Evolutionary conservation across 2,113 vertebrate genomes (phyloP), one percentile per base, ranked within the genome.

Genomic region (Dunckerocampus dactyliophorus): DNA sequence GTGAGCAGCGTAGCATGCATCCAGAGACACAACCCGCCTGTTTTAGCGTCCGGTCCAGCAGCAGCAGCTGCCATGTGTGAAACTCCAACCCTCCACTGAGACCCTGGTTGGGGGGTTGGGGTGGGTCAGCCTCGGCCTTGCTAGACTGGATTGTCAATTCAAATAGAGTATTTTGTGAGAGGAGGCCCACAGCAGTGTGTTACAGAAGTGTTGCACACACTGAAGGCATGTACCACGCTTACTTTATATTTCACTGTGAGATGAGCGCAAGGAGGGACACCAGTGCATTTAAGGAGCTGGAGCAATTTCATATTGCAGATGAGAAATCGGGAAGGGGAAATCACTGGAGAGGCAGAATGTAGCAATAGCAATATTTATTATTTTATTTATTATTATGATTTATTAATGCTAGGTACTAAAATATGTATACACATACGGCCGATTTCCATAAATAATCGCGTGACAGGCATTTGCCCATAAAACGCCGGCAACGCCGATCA

Each of bases 161-260:
- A 55, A 65, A 71, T 55, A 56, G 67, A 75, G 78, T 67, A 59
- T 76, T 56, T 81, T 69, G 79, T 71, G 73, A 81, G 67, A 79
- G 59, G 69, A 84, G 82, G 72, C 85, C 39, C 60, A 78, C 72
- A n/a, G 72, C 11, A 31, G 53, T 21, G 67, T 20, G n/a, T 64
- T 65, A 72, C 78, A 74, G 69, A 82, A 74, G 63, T 2, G 20
- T 51, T 74, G 68, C 62, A 66, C 45, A 71, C 59, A 78, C 73
- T 47, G 66, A 80, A 79, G 82, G 71, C 81, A 72, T 8, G 67
- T 59, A 79, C 68, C 76, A 74, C 51, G 78, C 73, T 71, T 75
- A 81, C 81, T 85, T 87, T 77, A 71, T 65, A 67, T 72, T 68
- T 51, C 50, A 45, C 81, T 75, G 83, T 69, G 59, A 81, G 77